Evolutionary conservation across 2,888 invertebrate species (phyloP).

Genomic region (Drosophila meridiana): DNA sequence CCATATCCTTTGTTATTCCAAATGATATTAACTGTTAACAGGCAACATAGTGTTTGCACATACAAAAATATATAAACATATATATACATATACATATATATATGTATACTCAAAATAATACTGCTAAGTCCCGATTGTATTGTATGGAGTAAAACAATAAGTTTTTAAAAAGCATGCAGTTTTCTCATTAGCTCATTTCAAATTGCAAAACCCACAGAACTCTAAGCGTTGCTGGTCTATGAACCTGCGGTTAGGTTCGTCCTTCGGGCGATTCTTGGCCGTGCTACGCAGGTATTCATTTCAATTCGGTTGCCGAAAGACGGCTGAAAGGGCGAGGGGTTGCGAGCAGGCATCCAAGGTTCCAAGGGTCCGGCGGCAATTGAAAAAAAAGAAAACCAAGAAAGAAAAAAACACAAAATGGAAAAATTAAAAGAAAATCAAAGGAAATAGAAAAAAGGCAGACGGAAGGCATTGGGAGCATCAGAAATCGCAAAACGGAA

Average conservation of each 20-base stretch:
- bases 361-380: conserved; percentile 27
- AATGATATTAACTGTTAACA: conserved; percentile 10
- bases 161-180: conserved; percentile 1
- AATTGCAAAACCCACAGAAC: not conserved
- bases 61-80: not conserved
- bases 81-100: not conserved
- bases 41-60: conserved; percentile 7
- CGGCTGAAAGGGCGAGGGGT: not conserved
- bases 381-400: conserved; percentile 8
- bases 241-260: not conserved
- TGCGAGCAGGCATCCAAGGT: conserved; percentile 14
- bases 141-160: not conserved
- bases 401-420: not conserved
- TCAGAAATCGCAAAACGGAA: conserved; percentile 24
- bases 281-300: conserved; percentile 5
- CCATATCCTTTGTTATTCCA: conserved; percentile 28
- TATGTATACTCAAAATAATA: not conserved
- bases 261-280: not conserved
- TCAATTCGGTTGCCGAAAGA: conserved; percentile 17
- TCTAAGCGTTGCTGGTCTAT: not conserved
- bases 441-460: conserved; percentile 4
- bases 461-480: conserved; percentile 19
- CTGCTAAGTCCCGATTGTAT: not conserved
- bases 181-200: not conserved
- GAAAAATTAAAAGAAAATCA: not conserved